Evolutionary conservation across 2,113 vertebrate genomes (phyloP).

Genomic region (Syngnathoides biaculeatus): DNA sequence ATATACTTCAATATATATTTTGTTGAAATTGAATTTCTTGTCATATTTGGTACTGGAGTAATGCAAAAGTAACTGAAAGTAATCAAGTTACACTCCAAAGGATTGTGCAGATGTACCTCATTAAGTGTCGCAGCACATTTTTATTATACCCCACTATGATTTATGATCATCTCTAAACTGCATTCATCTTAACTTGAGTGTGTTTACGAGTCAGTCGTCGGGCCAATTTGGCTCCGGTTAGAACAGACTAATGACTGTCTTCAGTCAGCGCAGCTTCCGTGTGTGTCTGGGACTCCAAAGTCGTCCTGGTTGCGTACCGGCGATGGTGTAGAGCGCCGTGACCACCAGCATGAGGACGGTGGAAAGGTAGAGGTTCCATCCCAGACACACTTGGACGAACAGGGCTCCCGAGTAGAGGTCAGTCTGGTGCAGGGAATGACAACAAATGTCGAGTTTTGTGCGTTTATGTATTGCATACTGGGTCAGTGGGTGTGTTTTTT

Average conservation of each 20-base stretch:
- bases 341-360: slow-evolving; percentile 81
- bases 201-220: background rate
- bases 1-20: too few relatives aligned
- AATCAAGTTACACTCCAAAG: background rate
- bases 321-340: slow-evolving; percentile 84
- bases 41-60: too few relatives aligned
- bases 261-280: background rate
- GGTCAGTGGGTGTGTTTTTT: background rate
- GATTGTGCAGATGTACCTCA: background rate
- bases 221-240: background rate
- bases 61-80: too few relatives aligned
- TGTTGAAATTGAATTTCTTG: too few relatives aligned
- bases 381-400: slow-evolving; percentile 88
- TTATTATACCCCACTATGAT: background rate
- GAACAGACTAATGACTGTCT: background rate
- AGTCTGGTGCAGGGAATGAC: slow-evolving; percentile 68
- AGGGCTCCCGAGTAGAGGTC: slow-evolving; percentile 86
- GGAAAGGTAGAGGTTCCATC: slow-evolving; percentile 91
- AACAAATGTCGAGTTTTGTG: background rate
- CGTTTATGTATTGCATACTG: background rate
- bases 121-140: background rate
- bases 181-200: background rate
- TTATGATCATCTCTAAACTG: background rate
- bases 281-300: background rate
- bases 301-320: slow-evolving; percentile 67